Conservation (phyloP, 2,113 vertebrate species). For the Lipophrys pholis region DNA sequence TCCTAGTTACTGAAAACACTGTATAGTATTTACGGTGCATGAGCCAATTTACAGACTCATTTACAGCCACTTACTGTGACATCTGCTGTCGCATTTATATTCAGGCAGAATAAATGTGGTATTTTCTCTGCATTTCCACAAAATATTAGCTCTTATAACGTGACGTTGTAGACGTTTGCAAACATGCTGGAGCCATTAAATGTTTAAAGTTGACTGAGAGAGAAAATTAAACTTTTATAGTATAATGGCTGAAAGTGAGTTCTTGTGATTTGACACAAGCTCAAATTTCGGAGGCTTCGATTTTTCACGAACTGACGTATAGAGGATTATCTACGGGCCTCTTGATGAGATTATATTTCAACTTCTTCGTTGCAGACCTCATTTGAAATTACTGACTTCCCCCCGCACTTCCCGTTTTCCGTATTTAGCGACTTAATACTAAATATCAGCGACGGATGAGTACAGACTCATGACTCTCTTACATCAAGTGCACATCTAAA, state of each 20-base stretch:
- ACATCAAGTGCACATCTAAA: conserved; percentile 54
- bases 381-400: conserved; percentile 70
- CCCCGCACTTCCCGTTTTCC: conserved; percentile 44
- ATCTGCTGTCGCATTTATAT: conserved; percentile 7
- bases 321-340: conserved; percentile 68
- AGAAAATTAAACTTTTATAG: background rate
- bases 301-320: conserved; percentile 68
- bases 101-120: background rate
- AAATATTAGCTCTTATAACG: background rate
- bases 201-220: conserved; percentile 1
- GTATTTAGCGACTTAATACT: conserved; percentile 72
- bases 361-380: conserved; percentile 63
- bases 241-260: conserved; percentile 24
- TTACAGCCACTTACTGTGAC: background rate
- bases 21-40: background rate
- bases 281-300: conserved; percentile 62
- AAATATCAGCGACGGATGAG: conserved; percentile 68
- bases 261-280: conserved; percentile 54
- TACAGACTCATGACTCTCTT: conserved; percentile 37
- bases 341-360: conserved; percentile 81
- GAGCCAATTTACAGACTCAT: background rate
- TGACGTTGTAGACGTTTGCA: background rate
- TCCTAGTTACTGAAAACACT: background rate
- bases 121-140: background rate
- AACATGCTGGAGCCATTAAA: conserved; percentile 1